These are phyloP conservation scores for Acipenser ruthenus DNA, from an alignment of 2,797 vertebrate genomes.

Conservation along the genomic window DNA sequence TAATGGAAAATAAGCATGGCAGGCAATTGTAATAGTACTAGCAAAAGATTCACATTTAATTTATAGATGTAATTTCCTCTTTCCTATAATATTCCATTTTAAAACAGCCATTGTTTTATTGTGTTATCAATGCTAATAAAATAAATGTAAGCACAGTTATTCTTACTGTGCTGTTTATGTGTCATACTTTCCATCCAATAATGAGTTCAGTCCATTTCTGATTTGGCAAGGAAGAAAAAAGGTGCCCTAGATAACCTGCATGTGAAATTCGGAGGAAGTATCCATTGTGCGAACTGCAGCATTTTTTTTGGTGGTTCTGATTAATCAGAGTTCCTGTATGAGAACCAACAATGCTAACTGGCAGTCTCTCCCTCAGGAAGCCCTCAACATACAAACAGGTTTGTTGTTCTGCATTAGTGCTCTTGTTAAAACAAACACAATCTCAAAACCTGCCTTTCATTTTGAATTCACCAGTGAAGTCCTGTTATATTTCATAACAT, in stretches of 20 bases:
- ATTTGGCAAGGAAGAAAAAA: neutral
- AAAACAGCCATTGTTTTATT: too few species aligned
- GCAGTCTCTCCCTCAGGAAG: conserved; percentile 2
- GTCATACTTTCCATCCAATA: too few species aligned
- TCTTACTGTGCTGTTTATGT: too few species aligned
- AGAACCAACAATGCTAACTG: conserved; percentile 5
- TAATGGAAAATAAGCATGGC: too few species aligned
- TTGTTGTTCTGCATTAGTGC: neutral
- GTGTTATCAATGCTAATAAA: too few species aligned
- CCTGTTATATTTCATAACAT: neutral
- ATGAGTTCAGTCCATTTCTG: too few species aligned
- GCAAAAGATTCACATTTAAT: too few species aligned
- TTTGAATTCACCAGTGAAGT: neutral
- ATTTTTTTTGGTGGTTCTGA: conserved; percentile 4
- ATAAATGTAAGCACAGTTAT: too few species aligned
- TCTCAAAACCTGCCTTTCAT: neutral
- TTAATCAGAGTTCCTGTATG: conserved; percentile 8
- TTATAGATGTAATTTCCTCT: too few species aligned
- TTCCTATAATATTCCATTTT: too few species aligned
- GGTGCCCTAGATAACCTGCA: conserved; percentile 1
- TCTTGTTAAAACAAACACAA: neutral
- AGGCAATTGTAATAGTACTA: too few species aligned
- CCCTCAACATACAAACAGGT: conserved; percentile 1
- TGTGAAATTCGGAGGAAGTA: neutral
- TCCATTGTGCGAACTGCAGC: conserved; percentile 2